Evolutionary conservation across 2,113 vertebrate genomes (phyloP).

Genomic region (Promerops cafer): DNA sequence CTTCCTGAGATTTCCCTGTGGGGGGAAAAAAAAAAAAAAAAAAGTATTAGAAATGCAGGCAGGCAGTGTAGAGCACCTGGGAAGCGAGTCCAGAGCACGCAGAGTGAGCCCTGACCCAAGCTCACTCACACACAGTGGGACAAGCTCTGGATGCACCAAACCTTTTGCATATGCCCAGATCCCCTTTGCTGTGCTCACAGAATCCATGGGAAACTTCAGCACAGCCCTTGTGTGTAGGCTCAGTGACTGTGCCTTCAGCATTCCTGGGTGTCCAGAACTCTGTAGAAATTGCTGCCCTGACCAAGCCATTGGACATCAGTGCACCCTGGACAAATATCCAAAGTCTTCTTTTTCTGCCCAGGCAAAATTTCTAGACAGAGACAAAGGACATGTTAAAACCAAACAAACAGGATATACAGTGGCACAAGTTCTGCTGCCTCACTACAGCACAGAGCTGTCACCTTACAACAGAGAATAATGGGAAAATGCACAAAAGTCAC

Average conservation of each 20-base stretch:
- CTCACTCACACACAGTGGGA: rapidly evolving
- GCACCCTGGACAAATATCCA: not conserved
- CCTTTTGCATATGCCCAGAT: not conserved
- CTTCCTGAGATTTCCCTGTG: not conserved
- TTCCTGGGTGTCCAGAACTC: not conserved
- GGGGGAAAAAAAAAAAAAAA: too few species aligned
- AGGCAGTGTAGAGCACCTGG: not conserved
- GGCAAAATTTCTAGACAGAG: not conserved
- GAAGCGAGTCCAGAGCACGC: rapidly evolving
- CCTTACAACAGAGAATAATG: not conserved
- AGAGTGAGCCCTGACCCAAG: not conserved
- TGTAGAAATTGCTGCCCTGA: not conserved
- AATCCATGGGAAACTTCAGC: not conserved
- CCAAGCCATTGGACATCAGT: not conserved
- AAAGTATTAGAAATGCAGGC: not conserved
- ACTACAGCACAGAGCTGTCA: not conserved
- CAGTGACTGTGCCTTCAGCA: not conserved
- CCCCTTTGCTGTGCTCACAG: not conserved
- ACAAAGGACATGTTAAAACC: not conserved
- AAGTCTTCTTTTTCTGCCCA: not conserved
- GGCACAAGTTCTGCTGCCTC: not conserved
- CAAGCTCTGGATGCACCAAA: not conserved
- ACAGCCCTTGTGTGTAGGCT: not conserved
- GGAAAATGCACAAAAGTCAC: not conserved
- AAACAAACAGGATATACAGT: not conserved